phyloP scores from a whole-genome alignment of 2,113 vertebrate species.

The sheep (Ovis aries) region DNA sequence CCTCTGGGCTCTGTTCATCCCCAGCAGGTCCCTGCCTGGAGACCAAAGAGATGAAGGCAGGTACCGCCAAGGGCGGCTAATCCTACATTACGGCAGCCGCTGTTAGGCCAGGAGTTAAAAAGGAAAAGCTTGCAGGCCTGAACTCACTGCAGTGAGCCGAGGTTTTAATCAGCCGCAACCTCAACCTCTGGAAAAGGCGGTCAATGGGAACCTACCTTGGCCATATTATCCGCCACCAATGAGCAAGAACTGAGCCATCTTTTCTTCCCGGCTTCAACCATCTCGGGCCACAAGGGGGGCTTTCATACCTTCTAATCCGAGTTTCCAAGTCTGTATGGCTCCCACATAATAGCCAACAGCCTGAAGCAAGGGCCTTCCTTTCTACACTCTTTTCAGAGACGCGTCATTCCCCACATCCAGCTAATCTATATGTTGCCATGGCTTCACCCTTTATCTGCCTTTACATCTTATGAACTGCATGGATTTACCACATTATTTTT shows the following conservation, averaged over 20 bases:
- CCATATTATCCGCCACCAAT: constrained; percentile 83
- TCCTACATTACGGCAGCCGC: constrained; percentile 73
- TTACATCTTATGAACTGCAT: constrained; percentile 86
- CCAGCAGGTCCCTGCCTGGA: constrained; percentile 77
- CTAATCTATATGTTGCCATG: constrained; percentile 89
- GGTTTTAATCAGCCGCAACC: constrained; percentile 76
- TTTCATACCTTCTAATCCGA: constrained; percentile 83
- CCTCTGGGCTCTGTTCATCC: constrained; percentile 66
- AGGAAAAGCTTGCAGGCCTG: constrained; percentile 71
- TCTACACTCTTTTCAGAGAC: constrained; percentile 82
- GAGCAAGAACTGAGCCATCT: constrained; percentile 86
- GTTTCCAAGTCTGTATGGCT: constrained; percentile 78
- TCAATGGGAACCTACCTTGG: constrained; percentile 82
- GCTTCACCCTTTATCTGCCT: constrained; percentile 83
- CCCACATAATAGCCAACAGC: constrained; percentile 84
- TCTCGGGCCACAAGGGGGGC: constrained; percentile 78
- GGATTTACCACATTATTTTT: constrained; percentile 86
- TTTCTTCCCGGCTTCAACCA: constrained; percentile 78
- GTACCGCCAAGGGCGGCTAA: constrained; percentile 68
- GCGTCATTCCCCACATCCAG: constrained; percentile 87
- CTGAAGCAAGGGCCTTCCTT: constrained; percentile 81
- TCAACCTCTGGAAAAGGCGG: constrained; percentile 73
- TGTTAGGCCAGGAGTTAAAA: constrained; percentile 80
- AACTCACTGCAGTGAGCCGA: constrained; percentile 56
- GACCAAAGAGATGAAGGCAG: constrained; percentile 78